A percentile compares a stretch with the other conserved stretches of the same genome.
Conservation (phyloP, 2,113 vertebrate species). For the Saguinus imperator region DNA sequence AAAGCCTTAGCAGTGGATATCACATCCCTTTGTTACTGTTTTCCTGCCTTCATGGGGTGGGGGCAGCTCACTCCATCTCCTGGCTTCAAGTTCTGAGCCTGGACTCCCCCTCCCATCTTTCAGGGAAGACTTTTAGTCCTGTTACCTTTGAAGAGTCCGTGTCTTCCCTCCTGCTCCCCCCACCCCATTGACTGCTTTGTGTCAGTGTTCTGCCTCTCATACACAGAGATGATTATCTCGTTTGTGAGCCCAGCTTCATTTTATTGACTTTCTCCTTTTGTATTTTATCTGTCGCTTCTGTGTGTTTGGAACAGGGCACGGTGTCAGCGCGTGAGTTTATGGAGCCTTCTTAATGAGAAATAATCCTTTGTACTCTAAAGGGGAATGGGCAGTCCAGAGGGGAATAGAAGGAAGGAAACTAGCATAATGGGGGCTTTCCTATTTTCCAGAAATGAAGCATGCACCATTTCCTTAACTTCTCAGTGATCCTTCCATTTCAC, state of each 20-base stretch:
- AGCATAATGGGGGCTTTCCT: background rate
- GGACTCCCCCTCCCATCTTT: background rate
- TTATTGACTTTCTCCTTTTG: background rate
- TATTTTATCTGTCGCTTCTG: background rate
- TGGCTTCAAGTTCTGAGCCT: background rate
- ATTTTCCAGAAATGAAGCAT: background rate
- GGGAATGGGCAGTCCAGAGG: background rate
- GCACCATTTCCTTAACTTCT: background rate
- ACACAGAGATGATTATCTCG: background rate
- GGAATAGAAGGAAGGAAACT: background rate
- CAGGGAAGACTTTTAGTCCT: background rate
- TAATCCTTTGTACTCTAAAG: background rate
- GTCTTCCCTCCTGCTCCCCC: background rate
- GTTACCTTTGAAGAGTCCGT: fast-evolving
- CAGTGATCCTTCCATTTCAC: background rate
- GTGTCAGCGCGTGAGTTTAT: background rate
- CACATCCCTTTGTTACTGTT: background rate
- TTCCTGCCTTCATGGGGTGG: background rate
- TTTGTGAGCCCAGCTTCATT: background rate
- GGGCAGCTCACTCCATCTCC: fast-evolving
- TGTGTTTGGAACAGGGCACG: background rate
- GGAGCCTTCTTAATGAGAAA: background rate
- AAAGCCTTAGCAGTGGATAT: background rate
- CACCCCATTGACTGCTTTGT: background rate
- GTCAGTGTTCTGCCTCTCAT: background rate